Percentiles rank a stretch among this genome's conserved stretches.
Evolutionary conservation across 2,113 vertebrate genomes (phyloP).

Genomic region (Clarias batrachus): DNA sequence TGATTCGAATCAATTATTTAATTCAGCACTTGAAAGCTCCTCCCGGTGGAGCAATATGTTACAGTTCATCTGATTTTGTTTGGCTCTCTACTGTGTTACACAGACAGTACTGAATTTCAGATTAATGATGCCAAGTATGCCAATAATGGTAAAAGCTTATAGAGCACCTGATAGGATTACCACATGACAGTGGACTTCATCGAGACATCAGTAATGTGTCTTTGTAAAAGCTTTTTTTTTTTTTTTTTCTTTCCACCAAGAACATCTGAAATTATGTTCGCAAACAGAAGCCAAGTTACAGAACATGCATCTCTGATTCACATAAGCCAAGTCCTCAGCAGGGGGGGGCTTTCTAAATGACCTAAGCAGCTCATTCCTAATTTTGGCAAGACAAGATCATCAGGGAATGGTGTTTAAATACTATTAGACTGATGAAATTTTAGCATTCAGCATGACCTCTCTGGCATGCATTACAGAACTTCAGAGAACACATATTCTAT

Average conservation of each 20-base stretch:
- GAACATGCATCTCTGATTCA: constrained; percentile 7
- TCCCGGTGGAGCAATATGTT: constrained; percentile 36
- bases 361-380: constrained; percentile 27
- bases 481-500: constrained; percentile 14
- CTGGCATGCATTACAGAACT: constrained; percentile 25
- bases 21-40: constrained; percentile 23
- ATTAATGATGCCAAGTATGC: constrained; percentile 27
- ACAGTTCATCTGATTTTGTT: constrained; percentile 32
- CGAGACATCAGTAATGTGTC: constrained; percentile 23
- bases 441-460: constrained; percentile 38
- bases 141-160: constrained; percentile 36
- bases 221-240: constrained; percentile 19
- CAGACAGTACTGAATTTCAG: constrained; percentile 20
- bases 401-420: constrained; percentile 43
- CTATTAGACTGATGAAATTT: constrained; percentile 49
- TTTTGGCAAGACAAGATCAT: constrained; percentile 33
- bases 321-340: neutral
- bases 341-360: constrained; percentile 23
- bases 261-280: constrained; percentile 14
- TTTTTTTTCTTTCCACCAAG: constrained; percentile 1
- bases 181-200: constrained; percentile 24
- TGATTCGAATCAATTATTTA: constrained; percentile 50
- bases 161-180: constrained; percentile 41
- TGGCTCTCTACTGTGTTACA: constrained; percentile 24
- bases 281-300: constrained; percentile 42